Conservation (phyloP, 2,113 vertebrate genomes). For the Pedionomus torquatus region DNA sequence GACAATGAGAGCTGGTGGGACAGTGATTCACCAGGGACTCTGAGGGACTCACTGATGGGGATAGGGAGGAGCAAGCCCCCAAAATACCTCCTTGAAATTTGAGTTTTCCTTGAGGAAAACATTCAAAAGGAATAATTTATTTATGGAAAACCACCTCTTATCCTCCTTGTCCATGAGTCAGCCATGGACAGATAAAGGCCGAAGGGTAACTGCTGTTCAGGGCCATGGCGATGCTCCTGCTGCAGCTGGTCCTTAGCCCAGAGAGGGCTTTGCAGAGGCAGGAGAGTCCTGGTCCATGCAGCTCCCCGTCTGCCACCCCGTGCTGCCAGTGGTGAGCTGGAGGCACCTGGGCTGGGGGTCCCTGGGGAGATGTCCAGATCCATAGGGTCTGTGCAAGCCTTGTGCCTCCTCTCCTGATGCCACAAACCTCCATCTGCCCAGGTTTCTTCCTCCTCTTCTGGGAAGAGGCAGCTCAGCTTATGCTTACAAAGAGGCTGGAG, state of each 20-base stretch:
- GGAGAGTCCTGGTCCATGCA: background rate
- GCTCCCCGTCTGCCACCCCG: accelerated
- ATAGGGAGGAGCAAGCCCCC: background rate
- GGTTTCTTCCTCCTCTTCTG: background rate
- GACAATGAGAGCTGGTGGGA: background rate
- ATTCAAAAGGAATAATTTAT: background rate
- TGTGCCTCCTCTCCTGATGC: background rate
- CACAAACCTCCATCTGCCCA: background rate
- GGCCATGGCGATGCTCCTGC: background rate
- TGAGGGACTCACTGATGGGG: background rate
- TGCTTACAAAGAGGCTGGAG: accelerated
- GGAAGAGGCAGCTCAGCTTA: background rate
- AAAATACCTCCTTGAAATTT: background rate
- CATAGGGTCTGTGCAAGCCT: background rate
- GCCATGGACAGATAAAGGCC: background rate
- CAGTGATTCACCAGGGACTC: background rate
- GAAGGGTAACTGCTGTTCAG: background rate
- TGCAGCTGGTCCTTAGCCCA: accelerated
- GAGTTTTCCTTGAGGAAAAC: background rate
- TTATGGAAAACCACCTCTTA: background rate
- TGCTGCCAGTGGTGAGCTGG: background rate
- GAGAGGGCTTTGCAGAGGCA: background rate
- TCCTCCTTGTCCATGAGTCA: background rate
- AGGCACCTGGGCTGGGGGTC: background rate
- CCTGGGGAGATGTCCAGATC: background rate